Base-by-base conservation (phyloP, 2,888 invertebrate genomes). In the Neocrepidodera transversa region DNA sequence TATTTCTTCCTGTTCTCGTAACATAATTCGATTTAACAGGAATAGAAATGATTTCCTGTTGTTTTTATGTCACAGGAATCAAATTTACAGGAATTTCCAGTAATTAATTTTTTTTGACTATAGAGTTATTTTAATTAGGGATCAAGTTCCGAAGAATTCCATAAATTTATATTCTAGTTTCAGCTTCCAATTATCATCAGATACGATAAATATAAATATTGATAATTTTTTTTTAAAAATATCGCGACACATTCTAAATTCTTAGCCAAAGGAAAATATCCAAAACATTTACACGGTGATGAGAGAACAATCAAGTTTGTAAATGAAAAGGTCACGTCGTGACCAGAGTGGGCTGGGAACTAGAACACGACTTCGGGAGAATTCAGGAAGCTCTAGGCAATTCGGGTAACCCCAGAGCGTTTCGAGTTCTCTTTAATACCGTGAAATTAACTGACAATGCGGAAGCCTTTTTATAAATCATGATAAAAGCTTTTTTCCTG, bases 331-430 rank as follows among this genome's bases (percentile, higher is more conserved):
- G 72, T 74, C 74, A 72, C 63, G 60, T 74, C 74, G 75, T 75
- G 76, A 75, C 68, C 70, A 51, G 66, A 65, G 70, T 71, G 69
- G 69, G 71, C 72, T 78, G 78, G 78, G 78, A 78, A 78, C 72
- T 78, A 74, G 78, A 78, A 77, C 78, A 76, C 65, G 62, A 72
- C 73, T 68, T 69, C 64, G 52, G 68, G 71, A 60, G 56, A 60
- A 66, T 68, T 69, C 65, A 70, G 73, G 69, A 60, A 63, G 60
- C 70, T 68, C 60, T 58, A 63, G 73, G 75, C 71, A 60, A 64
- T 69, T 74, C 75, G 75, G 74, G 76, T 71, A 63, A 63, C 64
- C 62, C 74, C 70, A 63, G 63, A 63, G 74, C 60, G 58, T 62
- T 64, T 65, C 65, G 65, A 63, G 65, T 58, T 60, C 59, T 66